Evolutionary conservation across 2,113 vertebrate species (phyloP).

Genomic region (Psophia crepitans): DNA sequence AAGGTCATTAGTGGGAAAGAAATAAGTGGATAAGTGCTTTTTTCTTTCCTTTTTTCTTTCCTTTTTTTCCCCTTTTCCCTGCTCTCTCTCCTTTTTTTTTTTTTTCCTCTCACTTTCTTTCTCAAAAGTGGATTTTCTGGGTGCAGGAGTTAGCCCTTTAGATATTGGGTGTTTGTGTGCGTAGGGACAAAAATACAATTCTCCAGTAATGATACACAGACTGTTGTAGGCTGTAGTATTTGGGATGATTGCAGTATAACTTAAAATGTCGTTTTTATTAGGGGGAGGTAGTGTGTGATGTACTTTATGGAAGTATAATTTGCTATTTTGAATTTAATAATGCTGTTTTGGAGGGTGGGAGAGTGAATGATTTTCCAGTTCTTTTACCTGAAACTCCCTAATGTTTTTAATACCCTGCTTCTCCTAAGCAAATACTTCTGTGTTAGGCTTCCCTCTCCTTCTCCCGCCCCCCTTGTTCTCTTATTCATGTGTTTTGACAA

Average conservation of each 20-base stretch:
- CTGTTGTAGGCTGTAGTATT: slow-evolving; percentile 13
- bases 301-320: slow-evolving; percentile 11
- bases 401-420: background rate
- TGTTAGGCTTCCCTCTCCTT: background rate
- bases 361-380: background rate
- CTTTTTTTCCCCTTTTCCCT: background rate
- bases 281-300: background rate
- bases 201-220: background rate
- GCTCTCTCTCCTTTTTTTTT: too few relatives aligned
- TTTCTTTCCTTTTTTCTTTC: background rate
- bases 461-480: background rate
- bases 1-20: background rate
- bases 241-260: slow-evolving; percentile 1
- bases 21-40: slow-evolving; percentile 27
- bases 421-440: background rate
- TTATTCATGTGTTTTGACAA: slow-evolving; percentile 48
- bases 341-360: background rate
- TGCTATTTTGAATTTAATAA: background rate
- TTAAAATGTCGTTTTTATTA: slow-evolving; percentile 33
- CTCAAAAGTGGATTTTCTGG: background rate
- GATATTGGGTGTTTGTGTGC: background rate
- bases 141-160: background rate
- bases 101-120: background rate
- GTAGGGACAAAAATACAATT: background rate
- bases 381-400: slow-evolving; percentile 16